Evolutionary conservation across 2,888 invertebrate species (phyloP), one percentile per base, ranked within the genome.

Genomic region (Melieria picta): DNA sequence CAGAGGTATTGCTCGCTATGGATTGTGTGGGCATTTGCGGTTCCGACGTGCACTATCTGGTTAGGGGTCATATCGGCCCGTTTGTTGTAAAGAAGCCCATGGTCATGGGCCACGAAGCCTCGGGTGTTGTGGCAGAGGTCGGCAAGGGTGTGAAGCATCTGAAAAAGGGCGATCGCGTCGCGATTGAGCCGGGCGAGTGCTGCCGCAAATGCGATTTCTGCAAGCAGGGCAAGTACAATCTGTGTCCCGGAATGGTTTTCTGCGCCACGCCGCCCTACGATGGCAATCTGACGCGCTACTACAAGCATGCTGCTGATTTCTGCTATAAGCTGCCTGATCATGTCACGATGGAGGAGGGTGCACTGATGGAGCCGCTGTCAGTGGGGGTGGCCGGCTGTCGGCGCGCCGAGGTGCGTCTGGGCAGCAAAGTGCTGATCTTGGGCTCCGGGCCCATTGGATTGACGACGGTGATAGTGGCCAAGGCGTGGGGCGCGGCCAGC

Each of bases 21-120:
- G 93, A 93, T 83, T 92, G 93, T 77, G 96, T 98, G 64, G 98
- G 98, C 16, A 98, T 98, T 81, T 98, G 98, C 85, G 98, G 98
- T 0, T 94, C 94, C 0, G 98, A 98, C 87, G 95, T 98, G 5
- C 97, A 97, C 87, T 98, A 97, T 88, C 91, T 95, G 88, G 91
- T 91, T 55, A 88, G 91, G 74, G 98, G 97, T 9, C 85, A 90
- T 43, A 97, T 97, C 82, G 97, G 96, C 0, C 91, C 93, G 83
- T 98, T 97, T 10, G 66, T 13, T 5, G 1, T 98, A 0, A 90
- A 91, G 74, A 90, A 91, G 61, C 98, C 98, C 6, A 97, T 98
- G 96, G 90, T 97, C 52, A 93, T 98, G 83, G 98, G 98, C 0
- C 98, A 98, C 83, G 98, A 98, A 87, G 93, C 97, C 0, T 90